phyloP scores from a whole-genome alignment of 2,888 invertebrate genomes.

The Tenthredo amoena region DNA sequence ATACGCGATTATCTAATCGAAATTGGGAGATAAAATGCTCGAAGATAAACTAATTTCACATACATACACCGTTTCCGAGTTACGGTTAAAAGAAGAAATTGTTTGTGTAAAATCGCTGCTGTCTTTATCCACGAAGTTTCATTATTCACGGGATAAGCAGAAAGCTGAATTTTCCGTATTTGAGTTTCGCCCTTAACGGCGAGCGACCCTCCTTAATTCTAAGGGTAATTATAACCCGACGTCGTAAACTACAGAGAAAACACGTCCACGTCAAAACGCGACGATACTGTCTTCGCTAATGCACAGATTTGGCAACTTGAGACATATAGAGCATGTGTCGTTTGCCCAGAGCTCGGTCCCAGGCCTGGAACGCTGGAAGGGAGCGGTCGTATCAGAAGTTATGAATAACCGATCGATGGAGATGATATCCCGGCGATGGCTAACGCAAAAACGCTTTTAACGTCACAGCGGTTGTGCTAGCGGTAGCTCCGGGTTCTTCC shows the following conservation, averaged over 20 bases:
- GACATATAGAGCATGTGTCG: neutral
- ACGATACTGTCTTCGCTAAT: conserved; percentile 29
- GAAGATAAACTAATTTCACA: neutral
- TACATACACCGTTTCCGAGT: neutral
- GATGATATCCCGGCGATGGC: conserved; percentile 73
- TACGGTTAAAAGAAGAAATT: neutral
- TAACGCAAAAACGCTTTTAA: conserved; percentile 77
- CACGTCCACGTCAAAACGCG: neutral
- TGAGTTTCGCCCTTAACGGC: neutral
- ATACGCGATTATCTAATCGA: neutral
- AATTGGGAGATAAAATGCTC: neutral
- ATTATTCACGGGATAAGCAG: neutral
- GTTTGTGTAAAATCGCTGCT: neutral
- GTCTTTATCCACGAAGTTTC: neutral
- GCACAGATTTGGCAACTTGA: neutral
- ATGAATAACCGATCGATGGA: conserved; percentile 74
- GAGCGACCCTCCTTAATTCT: neutral
- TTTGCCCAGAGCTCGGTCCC: neutral
- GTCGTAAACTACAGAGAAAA: neutral
- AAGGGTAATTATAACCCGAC: neutral
- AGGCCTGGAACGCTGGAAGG: conserved; percentile 54
- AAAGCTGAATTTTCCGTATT: neutral
- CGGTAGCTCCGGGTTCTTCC: conserved; percentile 19
- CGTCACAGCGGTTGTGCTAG: conserved; percentile 69
- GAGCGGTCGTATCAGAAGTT: conserved; percentile 62